A percentile compares a stretch with the other conserved stretches of the same genome.
Evolutionary conservation across 2,888 invertebrate species (phyloP).

Genomic region (Athalia circularis): DNA sequence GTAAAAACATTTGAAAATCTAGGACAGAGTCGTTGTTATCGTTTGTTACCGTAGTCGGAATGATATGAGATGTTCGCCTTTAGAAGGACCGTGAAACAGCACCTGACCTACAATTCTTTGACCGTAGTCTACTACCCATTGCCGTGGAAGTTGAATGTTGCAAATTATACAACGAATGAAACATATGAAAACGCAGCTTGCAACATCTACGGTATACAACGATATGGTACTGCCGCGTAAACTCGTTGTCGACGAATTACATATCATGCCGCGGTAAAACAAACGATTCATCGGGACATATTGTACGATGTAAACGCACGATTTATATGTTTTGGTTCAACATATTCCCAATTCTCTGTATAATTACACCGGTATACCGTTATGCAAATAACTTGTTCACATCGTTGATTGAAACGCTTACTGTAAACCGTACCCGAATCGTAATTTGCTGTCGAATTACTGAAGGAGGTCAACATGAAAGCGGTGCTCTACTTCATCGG

Average conservation of each 20-base stretch:
- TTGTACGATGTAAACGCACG: constrained; percentile 15
- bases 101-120: constrained; percentile 28
- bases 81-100: constrained; percentile 1
- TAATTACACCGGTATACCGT: constrained; percentile 36
- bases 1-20: background rate
- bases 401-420: constrained; percentile 42
- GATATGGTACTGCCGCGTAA: constrained; percentile 6
- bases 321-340: constrained; percentile 33
- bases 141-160: constrained; percentile 20
- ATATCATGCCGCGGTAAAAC: constrained; percentile 32
- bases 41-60: background rate
- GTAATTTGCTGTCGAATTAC: constrained; percentile 31
- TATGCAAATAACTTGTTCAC: constrained; percentile 43
- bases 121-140: background rate
- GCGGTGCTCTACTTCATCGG: constrained; percentile 41
- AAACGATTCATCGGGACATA: constrained; percentile 22
- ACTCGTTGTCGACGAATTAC: constrained; percentile 36
- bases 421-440: background rate
- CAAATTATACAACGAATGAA: constrained; percentile 17
- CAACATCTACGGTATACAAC: background rate
- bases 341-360: constrained; percentile 37
- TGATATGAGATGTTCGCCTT: background rate
- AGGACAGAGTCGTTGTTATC: background rate
- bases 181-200: constrained; percentile 5
- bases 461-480: constrained; percentile 41